Percentiles rank a stretch among this genome's conserved stretches.
phyloP scores from a whole-genome alignment of 2,113 vertebrate species.

The Rynchops niger region DNA sequence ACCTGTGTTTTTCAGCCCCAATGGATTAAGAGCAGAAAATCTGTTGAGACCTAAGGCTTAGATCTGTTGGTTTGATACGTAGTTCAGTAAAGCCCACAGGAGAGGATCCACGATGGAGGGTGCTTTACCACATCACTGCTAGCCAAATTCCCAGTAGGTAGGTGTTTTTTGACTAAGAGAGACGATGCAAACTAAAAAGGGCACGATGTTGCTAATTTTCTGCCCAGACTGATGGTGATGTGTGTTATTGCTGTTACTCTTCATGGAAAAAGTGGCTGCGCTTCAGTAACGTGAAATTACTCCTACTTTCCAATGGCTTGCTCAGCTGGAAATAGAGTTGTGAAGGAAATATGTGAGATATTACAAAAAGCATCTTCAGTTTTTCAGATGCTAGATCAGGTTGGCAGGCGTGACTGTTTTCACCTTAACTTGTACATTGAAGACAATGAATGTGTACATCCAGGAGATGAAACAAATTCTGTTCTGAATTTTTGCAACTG shows the following conservation, averaged over 20 bases:
- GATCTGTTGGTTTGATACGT: conserved; percentile 20
- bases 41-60: conserved; percentile 32
- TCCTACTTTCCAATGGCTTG: background rate
- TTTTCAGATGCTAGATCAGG: background rate
- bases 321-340: background rate
- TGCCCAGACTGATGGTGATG: background rate
- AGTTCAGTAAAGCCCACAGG: background rate
- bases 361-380: background rate
- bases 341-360: background rate
- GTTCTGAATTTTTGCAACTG: accelerated
- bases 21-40: conserved; percentile 33
- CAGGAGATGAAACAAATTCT: background rate
- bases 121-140: background rate
- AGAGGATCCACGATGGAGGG: background rate
- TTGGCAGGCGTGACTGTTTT: background rate
- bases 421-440: background rate
- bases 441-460: background rate
- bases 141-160: background rate
- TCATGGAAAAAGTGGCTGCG: background rate
- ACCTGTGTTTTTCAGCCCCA: conserved; percentile 42
- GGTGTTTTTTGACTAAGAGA: background rate
- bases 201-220: background rate
- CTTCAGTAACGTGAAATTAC: background rate
- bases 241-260: background rate
- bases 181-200: background rate